Conservation (phyloP, 2,113 vertebrate species). For the Menura novaehollandiae region DNA sequence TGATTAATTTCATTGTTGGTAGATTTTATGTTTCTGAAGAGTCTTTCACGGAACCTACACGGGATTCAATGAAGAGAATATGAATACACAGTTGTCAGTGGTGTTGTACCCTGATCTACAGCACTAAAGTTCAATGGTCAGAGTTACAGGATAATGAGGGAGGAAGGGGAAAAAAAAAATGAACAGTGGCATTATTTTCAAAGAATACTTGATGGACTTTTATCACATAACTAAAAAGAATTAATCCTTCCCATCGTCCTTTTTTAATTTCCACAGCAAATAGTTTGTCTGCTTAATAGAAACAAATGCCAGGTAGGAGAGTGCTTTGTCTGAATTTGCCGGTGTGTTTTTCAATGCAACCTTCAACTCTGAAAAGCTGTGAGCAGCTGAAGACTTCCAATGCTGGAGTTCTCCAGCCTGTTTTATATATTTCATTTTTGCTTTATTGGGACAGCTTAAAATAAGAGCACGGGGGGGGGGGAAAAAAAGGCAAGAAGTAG, state of each 20-base stretch:
- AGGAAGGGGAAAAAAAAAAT: slow-evolving; percentile 25
- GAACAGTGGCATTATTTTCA: slow-evolving; percentile 40
- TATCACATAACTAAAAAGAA: slow-evolving; percentile 13
- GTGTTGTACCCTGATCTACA: slow-evolving; percentile 56
- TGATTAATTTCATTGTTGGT: slow-evolving; percentile 74
- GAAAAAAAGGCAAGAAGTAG: slow-evolving; percentile 21
- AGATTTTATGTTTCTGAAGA: slow-evolving; percentile 72
- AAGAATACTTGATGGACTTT: slow-evolving; percentile 37
- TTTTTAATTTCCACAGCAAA: slow-evolving; percentile 42
- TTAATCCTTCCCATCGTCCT: not conserved
- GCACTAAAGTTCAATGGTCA: slow-evolving; percentile 53
- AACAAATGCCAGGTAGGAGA: slow-evolving; percentile 53
- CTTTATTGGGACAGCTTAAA: slow-evolving; percentile 48
- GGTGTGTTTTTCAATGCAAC: slow-evolving; percentile 16
- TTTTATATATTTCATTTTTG: slow-evolving; percentile 17
- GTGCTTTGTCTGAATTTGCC: slow-evolving; percentile 54
- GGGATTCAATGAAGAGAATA: slow-evolving; percentile 49
- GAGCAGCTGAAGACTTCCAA: slow-evolving; percentile 51
- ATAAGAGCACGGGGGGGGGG: slow-evolving; percentile 46
- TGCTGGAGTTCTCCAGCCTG: slow-evolving; percentile 16
- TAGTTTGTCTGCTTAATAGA: slow-evolving; percentile 38
- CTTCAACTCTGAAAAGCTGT: slow-evolving; percentile 35
- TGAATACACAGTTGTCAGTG: slow-evolving; percentile 44
- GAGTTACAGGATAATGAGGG: slow-evolving; percentile 1
- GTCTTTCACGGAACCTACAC: slow-evolving; percentile 59